These are phyloP conservation scores for Apantesis nais DNA, from an alignment of 2,888 invertebrate genomes.

Conservation along the genomic window DNA sequence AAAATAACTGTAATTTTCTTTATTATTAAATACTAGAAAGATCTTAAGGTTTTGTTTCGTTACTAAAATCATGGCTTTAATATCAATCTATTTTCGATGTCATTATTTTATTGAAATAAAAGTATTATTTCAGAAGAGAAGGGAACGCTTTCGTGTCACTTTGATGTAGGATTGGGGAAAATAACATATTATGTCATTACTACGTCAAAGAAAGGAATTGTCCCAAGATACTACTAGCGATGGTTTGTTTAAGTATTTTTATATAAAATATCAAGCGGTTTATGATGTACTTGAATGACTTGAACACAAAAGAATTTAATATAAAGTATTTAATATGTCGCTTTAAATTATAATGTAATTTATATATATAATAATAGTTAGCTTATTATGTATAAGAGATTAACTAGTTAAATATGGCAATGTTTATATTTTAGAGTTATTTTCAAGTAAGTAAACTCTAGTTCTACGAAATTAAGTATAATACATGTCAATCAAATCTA, in stretches of 20 bases:
- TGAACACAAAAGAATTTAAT: slow-evolving; percentile 4
- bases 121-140: slow-evolving; percentile 3
- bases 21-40: not conserved
- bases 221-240: not conserved
- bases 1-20: no score
- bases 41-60: not conserved
- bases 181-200: slow-evolving; percentile 2
- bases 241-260: slow-evolving; percentile 23
- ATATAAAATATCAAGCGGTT: slow-evolving; percentile 14
- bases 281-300: slow-evolving; percentile 23
- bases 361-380: no score
- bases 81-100: not conserved
- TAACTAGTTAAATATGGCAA: not conserved
- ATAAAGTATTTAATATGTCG: not conserved
- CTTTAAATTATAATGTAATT: not conserved
- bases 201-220: not conserved
- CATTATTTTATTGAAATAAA: slow-evolving; percentile 1
- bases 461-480: not conserved
- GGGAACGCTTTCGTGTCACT: not conserved
- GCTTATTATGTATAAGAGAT: no score
- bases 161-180: slow-evolving; percentile 5
- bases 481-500: not conserved
- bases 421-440: not conserved
- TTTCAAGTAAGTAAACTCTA: not conserved
- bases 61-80: not conserved